Evolutionary conservation across 2,797 vertebrate genomes (phyloP).

Genomic region (Masticophis lateralis): DNA sequence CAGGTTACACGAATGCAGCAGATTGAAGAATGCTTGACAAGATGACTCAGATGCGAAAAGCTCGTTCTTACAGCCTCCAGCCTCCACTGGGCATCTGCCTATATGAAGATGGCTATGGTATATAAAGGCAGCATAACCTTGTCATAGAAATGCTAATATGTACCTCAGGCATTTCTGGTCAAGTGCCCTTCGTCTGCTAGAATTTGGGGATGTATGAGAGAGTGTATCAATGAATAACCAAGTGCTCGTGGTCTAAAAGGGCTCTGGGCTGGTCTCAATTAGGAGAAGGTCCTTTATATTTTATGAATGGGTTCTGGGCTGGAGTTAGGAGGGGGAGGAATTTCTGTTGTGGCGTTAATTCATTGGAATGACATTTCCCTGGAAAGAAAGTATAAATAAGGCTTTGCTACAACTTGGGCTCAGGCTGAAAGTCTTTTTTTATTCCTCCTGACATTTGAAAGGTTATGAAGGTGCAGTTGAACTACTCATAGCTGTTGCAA

Average conservation of each 20-base stretch:
- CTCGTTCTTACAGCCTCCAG: slow-evolving; percentile 51
- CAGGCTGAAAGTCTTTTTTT: background rate
- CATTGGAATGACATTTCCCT: background rate
- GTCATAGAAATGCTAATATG: slow-evolving; percentile 52
- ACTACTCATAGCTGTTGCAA: background rate
- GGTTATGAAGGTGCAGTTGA: background rate
- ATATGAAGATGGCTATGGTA: background rate
- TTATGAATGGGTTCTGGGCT: background rate
- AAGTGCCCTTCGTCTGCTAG: slow-evolving; percentile 32
- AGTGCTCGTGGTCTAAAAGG: background rate
- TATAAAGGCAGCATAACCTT: slow-evolving; percentile 6
- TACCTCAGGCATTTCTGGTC: slow-evolving; percentile 45
- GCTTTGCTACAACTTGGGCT: background rate
- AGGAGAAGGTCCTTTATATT: background rate
- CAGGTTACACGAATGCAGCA: slow-evolving; percentile 54
- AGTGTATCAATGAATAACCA: rapidly evolving
- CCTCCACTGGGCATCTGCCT: slow-evolving; percentile 44
- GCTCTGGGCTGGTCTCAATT: background rate
- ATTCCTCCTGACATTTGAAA: background rate
- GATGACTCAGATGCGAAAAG: slow-evolving; percentile 60
- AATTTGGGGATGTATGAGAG: slow-evolving; percentile 22
- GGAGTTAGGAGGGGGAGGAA: background rate
- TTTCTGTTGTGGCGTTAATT: background rate
- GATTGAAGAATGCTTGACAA: slow-evolving; percentile 50
- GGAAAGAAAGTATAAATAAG: background rate